Base-by-base conservation (phyloP, 2,888 invertebrate genomes). In the Flabesymbios commensalis region DNA sequence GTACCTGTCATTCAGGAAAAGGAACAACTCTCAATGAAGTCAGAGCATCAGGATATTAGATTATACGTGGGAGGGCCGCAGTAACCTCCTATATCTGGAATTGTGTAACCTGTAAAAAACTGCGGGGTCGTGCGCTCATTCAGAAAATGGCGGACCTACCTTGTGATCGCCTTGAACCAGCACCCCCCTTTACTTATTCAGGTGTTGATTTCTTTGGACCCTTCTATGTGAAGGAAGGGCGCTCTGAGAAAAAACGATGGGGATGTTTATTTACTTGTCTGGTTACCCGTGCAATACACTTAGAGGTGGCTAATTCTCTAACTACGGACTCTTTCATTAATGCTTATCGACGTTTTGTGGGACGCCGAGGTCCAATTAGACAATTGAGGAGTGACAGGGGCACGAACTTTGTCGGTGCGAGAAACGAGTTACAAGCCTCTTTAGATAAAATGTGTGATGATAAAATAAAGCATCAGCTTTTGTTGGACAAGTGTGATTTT, bases 181-280 rank as follows among this genome's bases (percentile, higher is more conserved):
- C 48, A n/a, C 56, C 56, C 10, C 61, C 61, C 22, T 83, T 82
- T 63, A 48, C 67, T 1, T 62, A 73, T 45, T 57, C 65, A 19
- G 80, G 78, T 10, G 49, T 81, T 0, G 81, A 82, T 48, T 78
- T 70, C 19, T 75, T 72, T 31, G 78, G 80, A 5, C 79, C 78
- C 0, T 70, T 72, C n/a, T 61, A 65, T 22, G 55, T 78, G 0
- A 63, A 67, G 28, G 72, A 74, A 19, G 72, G 71, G 5, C 57
- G 72, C 28, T 73, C 72, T 31, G 66, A 65, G 17, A 49, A 69
- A 2, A 78, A 80, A 43, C 22, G 68, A 7, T 78, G 72, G 22
- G 69, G 77, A 7, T 74, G 67, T 3, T 56, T 80, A 3, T 80
- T 78, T 60, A 70, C 74, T 1, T 80, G 79, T 49, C 67, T 77